Evolutionary conservation across 2,113 vertebrate genomes (phyloP), one percentile per base, ranked within the genome.

Genomic region (Shinisaurus crocodilurus): DNA sequence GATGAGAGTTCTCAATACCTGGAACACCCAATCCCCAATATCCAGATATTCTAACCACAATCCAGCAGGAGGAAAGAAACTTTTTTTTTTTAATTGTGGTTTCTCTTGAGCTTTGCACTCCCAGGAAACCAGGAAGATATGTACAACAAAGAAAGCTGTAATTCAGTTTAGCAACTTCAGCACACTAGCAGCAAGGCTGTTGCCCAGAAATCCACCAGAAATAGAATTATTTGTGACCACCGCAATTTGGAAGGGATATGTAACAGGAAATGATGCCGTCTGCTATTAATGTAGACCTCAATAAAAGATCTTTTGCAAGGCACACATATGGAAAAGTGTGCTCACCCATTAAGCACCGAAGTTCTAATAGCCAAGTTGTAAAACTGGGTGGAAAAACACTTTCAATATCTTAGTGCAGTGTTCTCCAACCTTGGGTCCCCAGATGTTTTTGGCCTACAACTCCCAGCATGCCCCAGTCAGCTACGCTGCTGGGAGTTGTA

Each of bases 391-490:
- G 34, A 76, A 82, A 88, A 48, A 23, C 18, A 67, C 54, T 77
- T 92, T 93, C 90, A 45, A 29, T 93, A 94, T 65, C 76, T 70
- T 25, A 90, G 85, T 75, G 86, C 92, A 90, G 91, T n/a, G n/a
- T n/a, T n/a, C n/a, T n/a, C n/a, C n/a, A n/a, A n/a, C n/a, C n/a
- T n/a, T n/a, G n/a, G n/a, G n/a, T n/a, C n/a, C n/a, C n/a, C n/a
- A n/a, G n/a, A n/a, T n/a, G n/a, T n/a, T n/a, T n/a, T n/a, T n/a
- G n/a, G n/a, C n/a, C n/a, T n/a, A n/a, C n/a, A n/a, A n/a, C n/a
- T n/a, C n/a, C n/a, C n/a, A n/a, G n/a, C n/a, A n/a, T n/a, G n/a
- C n/a, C n/a, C n/a, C n/a, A n/a, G n/a, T n/a, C n/a, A n/a, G n/a
- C n/a, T n/a, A n/a, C n/a, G n/a, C n/a, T n/a, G n/a, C n/a, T n/a